Evolutionary conservation across 2,888 invertebrate species (phyloP).

Genomic region (Cotesia congregata): DNA sequence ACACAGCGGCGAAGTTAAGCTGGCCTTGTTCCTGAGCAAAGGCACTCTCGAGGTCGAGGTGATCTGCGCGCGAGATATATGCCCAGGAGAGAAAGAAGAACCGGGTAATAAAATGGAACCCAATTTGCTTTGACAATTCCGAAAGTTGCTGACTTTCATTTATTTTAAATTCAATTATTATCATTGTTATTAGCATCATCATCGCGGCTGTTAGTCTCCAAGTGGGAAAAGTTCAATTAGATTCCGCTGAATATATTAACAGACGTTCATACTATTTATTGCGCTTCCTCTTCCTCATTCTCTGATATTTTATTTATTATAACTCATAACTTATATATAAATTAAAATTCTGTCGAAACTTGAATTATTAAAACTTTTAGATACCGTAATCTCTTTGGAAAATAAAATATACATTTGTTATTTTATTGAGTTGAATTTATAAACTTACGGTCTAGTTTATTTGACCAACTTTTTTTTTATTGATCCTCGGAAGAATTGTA

Average conservation of each 20-base stretch:
- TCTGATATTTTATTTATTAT: neutral
- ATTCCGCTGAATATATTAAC: neutral
- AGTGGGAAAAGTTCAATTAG: conserved; percentile 2
- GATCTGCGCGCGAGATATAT: conserved; percentile 79
- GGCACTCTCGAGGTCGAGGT: conserved; percentile 93
- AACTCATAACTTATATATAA: neutral
- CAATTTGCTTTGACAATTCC: conserved; percentile 41
- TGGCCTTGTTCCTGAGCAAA: conserved; percentile 91
- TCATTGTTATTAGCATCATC: neutral
- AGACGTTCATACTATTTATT: conserved; percentile 1
- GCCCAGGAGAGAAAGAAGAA: conserved; percentile 79
- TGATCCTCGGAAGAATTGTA: neutral
- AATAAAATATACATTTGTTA: neutral
- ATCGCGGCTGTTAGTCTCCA: neutral
- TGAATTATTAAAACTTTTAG: neutral
- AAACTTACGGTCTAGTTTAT: neutral
- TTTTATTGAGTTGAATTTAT: neutral
- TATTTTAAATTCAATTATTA: neutral
- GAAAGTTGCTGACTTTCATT: conserved; percentile 33
- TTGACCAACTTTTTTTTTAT: conserved; percentile 1
- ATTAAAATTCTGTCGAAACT: conserved; percentile 12
- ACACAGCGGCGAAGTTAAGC: conserved; percentile 85
- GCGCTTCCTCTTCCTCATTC: conserved; percentile 17
- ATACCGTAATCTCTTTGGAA: neutral
- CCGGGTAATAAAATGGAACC: conserved; percentile 71